Conservation (phyloP, 2,797 vertebrate genomes). For the Thaleichthys pacificus region DNA sequence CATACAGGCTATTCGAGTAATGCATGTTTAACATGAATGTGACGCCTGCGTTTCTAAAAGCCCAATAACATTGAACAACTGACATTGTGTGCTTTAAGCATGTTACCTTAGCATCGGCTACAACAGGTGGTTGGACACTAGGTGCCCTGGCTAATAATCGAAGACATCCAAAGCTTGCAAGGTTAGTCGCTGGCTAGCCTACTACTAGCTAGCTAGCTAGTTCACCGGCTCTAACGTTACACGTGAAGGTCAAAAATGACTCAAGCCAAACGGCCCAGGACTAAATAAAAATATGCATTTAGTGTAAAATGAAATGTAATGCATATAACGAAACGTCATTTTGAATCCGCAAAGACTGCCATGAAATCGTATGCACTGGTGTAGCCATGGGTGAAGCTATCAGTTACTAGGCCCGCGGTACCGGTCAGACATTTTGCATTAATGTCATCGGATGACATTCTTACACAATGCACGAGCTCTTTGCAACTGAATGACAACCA, state of each 20-base stretch:
- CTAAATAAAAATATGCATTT: not conserved
- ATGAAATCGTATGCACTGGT: not conserved
- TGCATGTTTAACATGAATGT: no score
- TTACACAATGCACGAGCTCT: not conserved
- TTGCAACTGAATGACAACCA: not conserved
- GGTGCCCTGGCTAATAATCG: no score
- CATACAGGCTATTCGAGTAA: no score
- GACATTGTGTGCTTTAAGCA: no score
- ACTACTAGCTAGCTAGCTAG: slow-evolving; percentile 32
- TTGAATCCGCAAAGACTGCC: not conserved
- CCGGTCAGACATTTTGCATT: slow-evolving; percentile 57
- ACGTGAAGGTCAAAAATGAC: slow-evolving; percentile 68
- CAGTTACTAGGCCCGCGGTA: slow-evolving; percentile 41
- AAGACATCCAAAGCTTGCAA: not conserved
- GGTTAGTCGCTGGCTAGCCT: no score
- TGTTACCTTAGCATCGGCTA: no score
- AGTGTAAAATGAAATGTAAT: not conserved
- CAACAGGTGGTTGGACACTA: no score
- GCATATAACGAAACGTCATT: not conserved
- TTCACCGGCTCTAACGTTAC: slow-evolving; percentile 46
- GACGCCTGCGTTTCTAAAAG: no score
- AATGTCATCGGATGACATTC: not conserved
- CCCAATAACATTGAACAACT: no score
- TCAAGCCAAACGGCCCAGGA: not conserved
- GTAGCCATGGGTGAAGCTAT: no score